Conservation (phyloP, 2,113 vertebrate species). For the Pantherophis guttatus region DNA sequence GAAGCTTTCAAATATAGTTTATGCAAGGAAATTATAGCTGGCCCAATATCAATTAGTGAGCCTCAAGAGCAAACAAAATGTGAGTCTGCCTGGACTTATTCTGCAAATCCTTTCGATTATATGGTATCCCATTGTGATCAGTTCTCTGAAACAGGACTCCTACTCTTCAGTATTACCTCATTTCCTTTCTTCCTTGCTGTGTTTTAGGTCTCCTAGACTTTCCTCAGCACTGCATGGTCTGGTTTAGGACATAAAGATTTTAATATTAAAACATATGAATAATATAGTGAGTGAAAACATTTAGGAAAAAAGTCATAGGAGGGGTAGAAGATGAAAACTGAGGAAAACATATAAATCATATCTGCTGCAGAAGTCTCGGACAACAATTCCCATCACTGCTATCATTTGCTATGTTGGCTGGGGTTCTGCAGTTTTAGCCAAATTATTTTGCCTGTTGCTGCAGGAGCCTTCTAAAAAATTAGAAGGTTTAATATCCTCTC, state of each 20-base stretch:
- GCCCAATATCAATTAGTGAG: not conserved
- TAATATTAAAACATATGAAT: not conserved
- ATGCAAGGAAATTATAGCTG: not conserved
- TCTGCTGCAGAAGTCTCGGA: not conserved
- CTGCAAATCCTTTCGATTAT: not conserved
- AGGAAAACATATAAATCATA: not conserved
- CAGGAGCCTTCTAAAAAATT: not conserved
- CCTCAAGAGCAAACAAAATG: not conserved
- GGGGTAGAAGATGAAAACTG: not conserved
- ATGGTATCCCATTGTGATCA: not conserved
- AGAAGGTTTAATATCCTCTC: not conserved
- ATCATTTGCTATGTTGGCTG: not conserved
- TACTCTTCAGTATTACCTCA: not conserved
- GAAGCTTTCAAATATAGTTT: not conserved
- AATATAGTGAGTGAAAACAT: not conserved
- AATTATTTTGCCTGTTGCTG: not conserved
- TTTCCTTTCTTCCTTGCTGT: not conserved
- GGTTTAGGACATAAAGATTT: not conserved
- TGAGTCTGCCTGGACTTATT: not conserved
- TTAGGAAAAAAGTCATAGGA: not conserved
- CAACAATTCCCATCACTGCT: not conserved
- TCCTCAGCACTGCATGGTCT: not conserved
- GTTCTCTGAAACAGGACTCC: not conserved
- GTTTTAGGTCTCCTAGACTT: not conserved
- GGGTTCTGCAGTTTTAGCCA: not conserved